A percentile compares a stretch with the other conserved stretches of the same genome.
These are phyloP conservation scores for Callocephalon fimbriatum DNA, from an alignment of 2,113 vertebrate species.

Conservation along the genomic window DNA sequence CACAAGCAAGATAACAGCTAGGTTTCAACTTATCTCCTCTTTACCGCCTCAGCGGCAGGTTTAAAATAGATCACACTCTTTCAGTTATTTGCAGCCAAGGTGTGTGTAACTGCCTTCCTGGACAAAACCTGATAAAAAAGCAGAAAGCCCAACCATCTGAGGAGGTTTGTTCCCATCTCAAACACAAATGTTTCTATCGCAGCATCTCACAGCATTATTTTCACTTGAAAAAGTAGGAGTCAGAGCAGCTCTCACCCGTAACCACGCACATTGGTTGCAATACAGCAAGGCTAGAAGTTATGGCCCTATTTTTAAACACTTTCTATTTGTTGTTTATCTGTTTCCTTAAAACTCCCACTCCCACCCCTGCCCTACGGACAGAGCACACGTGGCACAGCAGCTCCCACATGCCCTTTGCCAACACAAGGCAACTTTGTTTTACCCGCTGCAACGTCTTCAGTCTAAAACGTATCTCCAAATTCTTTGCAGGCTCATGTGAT, in stretches of 20 bases:
- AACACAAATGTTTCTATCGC: not conserved
- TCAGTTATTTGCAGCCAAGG: slow-evolving; percentile 72
- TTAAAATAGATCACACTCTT: slow-evolving; percentile 72
- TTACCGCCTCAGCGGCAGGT: slow-evolving; percentile 73
- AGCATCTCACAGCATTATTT: not conserved
- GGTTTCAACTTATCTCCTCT: slow-evolving; percentile 75
- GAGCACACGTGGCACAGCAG: not conserved
- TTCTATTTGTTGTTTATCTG: slow-evolving; percentile 39
- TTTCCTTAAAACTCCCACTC: slow-evolving; percentile 66
- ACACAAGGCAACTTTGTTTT: slow-evolving; percentile 57
- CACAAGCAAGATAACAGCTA: slow-evolving; percentile 60
- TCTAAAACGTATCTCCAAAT: not conserved
- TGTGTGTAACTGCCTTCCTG: slow-evolving; percentile 48
- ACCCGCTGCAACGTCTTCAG: not conserved
- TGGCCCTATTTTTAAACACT: not conserved
- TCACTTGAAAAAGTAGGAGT: not conserved
- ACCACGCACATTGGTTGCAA: fast-evolving
- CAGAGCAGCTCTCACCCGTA: not conserved
- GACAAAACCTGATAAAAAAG: slow-evolving; percentile 35
- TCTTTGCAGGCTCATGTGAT: not conserved
- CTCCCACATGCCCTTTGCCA: slow-evolving; percentile 51
- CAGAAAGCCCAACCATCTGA: not conserved
- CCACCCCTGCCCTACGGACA: slow-evolving; percentile 9
- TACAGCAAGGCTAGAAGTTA: not conserved
- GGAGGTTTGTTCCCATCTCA: not conserved